Percentiles rank a stretch among this genome's conserved stretches.
Evolutionary conservation across 2,888 invertebrate genomes (phyloP).

Genomic region (Ectropis crepuscularia): DNA sequence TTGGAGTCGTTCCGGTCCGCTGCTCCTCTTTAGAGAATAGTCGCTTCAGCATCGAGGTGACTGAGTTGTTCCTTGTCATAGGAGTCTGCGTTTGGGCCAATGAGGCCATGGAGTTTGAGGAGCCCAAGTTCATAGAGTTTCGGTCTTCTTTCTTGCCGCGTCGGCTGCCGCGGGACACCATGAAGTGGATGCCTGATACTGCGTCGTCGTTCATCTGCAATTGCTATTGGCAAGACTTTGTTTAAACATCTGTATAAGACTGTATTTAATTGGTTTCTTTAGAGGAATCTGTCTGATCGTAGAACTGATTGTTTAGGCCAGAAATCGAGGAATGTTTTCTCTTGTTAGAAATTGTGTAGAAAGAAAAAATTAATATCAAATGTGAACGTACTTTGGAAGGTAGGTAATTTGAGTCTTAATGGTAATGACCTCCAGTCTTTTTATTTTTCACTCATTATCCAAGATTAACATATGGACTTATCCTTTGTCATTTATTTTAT

Average conservation of each 20-base stretch:
- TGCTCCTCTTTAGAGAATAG: slow-evolving; percentile 91
- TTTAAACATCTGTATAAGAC: slow-evolving; percentile 3
- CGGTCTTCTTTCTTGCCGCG: slow-evolving; percentile 75
- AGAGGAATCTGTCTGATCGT: neutral
- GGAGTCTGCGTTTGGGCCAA: slow-evolving; percentile 85
- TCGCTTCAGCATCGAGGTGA: slow-evolving; percentile 90
- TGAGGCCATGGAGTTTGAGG: slow-evolving; percentile 81
- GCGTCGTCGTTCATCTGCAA: slow-evolving; percentile 88
- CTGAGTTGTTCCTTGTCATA: slow-evolving; percentile 90
- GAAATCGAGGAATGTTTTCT: no score
- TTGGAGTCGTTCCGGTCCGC: slow-evolving; percentile 54
- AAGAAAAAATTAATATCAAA: no score
- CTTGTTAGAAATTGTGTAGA: no score
- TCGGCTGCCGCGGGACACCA: slow-evolving; percentile 83
- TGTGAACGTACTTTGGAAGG: no score
- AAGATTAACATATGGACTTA: no score
- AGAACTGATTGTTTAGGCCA: neutral
- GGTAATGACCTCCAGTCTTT: no score
- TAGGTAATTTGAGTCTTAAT: no score
- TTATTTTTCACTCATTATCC: no score
- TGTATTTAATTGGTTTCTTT: neutral
- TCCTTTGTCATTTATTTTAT: no score
- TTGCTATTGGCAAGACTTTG: slow-evolving; percentile 59
- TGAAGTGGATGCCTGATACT: slow-evolving; percentile 90
- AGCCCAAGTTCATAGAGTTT: slow-evolving; percentile 72